These are phyloP conservation scores for Alosa alosa DNA, from an alignment of 2,113 vertebrate species.

Conservation along the genomic window DNA sequence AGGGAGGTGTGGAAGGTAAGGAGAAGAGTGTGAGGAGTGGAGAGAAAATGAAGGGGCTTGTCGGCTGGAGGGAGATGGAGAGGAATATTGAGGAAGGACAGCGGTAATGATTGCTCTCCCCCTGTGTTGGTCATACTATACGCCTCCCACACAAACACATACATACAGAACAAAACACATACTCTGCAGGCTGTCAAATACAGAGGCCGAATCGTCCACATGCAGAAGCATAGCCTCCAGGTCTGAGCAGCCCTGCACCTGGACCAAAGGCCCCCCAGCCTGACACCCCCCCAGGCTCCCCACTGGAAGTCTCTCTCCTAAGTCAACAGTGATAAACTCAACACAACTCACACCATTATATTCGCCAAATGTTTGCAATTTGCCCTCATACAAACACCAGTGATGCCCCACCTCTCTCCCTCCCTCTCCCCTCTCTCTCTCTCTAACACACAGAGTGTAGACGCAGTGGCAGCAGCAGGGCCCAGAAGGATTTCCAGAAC, in stretches of 20 bases:
- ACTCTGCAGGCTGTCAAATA: conserved; percentile 34
- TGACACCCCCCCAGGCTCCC: conserved; percentile 25
- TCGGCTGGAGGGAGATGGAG: conserved; percentile 13
- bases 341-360: background rate
- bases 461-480: background rate
- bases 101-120: conserved; percentile 21
- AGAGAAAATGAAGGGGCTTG: conserved; percentile 20
- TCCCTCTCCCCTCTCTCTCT: background rate
- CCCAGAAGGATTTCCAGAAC: conserved; percentile 1
- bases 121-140: background rate
- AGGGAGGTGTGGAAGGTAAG: conserved; percentile 34
- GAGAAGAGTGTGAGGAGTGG: conserved; percentile 34
- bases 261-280: background rate
- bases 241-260: background rate
- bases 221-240: background rate
- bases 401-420: background rate
- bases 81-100: conserved; percentile 28
- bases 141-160: conserved; percentile 5
- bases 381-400: conserved; percentile 1
- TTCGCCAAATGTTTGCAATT: background rate
- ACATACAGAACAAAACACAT: conserved; percentile 25
- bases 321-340: conserved; percentile 2
- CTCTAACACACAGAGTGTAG: background rate
- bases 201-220: conserved; percentile 35
- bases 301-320: background rate